Base-by-base conservation (phyloP, 2,797 vertebrate genomes). In the Pteropus rufus region DNA sequence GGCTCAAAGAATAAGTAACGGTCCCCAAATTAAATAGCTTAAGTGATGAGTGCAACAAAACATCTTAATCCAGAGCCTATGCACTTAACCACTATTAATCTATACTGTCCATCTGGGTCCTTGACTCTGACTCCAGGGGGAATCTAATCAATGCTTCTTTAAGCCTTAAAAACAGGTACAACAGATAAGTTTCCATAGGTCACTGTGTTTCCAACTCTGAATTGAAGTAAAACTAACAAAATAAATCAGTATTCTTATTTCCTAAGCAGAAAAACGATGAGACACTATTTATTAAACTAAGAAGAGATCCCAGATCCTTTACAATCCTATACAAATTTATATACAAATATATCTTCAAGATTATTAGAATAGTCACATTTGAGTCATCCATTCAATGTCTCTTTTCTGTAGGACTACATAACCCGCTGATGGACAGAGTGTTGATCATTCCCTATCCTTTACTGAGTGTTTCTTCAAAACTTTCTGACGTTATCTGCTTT, bases 401-500 rank as follows among this genome's bases (percentile, higher is more conserved):
- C 79, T 52, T 56, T 46, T 80, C 89, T 62, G 34, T 4, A 52
- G 62, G 26, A 41, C 56, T 34, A 41, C 52, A 19, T 15, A 31
- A 69, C 24, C 64, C 39, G 1, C n/a, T 29, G 76, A 41, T 8
- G 8, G 52, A 64, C 15, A 39, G 16, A 21, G 23, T 9, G 5
- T 10, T 1, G 0, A 31, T 10, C 10, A 16, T 7, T 70, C 11
- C 19, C 21, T 24, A 2, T 3, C 10, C 60, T 58, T 24, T 36
- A 67, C 49, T 19, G 29, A 69, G 1, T 9, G 82, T 3, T 34
- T 67, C 49, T 76, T 92, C 29, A 83, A 39, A 70, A 80, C 26
- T 79, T 87, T 52, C 62, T 26, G 34, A 77, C 19, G 60, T 23
- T 7, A 14, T 56, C 83, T 62, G n/a, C 67, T 79, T 93, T 94